Evolutionary conservation across 2,888 invertebrate genomes (phyloP).

Genomic region (Pantelozetes paolii): DNA sequence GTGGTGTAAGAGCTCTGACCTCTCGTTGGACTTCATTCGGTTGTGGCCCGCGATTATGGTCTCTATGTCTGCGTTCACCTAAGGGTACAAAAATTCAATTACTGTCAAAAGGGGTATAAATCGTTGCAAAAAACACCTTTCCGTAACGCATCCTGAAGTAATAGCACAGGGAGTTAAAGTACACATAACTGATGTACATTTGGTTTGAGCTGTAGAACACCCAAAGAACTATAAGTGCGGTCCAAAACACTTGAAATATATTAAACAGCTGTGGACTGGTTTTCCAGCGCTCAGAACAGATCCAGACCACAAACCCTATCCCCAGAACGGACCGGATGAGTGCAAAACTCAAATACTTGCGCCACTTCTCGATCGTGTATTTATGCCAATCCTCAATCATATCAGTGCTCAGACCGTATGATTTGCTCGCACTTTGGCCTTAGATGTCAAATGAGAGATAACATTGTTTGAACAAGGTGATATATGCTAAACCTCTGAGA

Average conservation of each 20-base stretch:
- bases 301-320: not conserved
- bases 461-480: not conserved
- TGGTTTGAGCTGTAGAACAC: not conserved
- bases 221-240: conserved; percentile 26
- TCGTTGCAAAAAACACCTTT: conserved; percentile 24
- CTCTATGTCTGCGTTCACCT: conserved; percentile 40
- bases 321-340: not conserved
- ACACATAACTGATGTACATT: conserved; percentile 31
- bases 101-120: too few relatives aligned
- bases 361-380: conserved; percentile 34
- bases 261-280: conserved; percentile 15
- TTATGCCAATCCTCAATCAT: conserved; percentile 32
- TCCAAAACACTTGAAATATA: conserved; percentile 20
- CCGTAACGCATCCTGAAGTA: conserved; percentile 37
- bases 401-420: conserved; percentile 8
- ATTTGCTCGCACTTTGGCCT: conserved; percentile 23
- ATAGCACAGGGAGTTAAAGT: conserved; percentile 37
- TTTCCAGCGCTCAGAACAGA: conserved; percentile 35
- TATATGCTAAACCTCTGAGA: not conserved
- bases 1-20: conserved; percentile 13
- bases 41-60: conserved; percentile 1
- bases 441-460: not conserved
- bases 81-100: not conserved
- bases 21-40: conserved; percentile 36
- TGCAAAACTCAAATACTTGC: not conserved